Evolutionary conservation across 2,888 invertebrate species (phyloP), one percentile per base, ranked within the genome.

Genomic region (Hyles lineata): DNA sequence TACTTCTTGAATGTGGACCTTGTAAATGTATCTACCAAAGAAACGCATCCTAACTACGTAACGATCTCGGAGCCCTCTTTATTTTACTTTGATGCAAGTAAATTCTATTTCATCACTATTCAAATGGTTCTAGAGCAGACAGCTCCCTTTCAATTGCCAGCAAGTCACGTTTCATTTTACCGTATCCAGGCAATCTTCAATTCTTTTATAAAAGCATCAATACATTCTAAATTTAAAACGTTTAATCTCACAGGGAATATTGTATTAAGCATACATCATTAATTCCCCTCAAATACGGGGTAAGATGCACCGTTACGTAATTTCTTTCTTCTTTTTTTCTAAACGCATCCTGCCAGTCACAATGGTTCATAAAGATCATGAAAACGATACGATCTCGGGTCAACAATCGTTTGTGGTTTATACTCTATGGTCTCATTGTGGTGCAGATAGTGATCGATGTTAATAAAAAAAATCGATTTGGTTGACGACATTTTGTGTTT

Each of bases 311-410:
- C 87, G 86, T 88, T 87, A 86, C 80, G 82, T 79, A 79, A 87
- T 83, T 80, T 81, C 84, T 86, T 85, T 43, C 43, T 83, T 80
- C n/a, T n/a, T 84, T 83, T 77, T 79, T 74, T 75, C 74, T 80
- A 84, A 81, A 82, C 80, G 84, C 85, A 88, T 90, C 90, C 88
- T 87, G 87, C 83, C 85, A 83, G 81, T 80, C 80, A 91, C 91
- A 90, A 91, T 90, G 83, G 85, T 82, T 83, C 85, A 87, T 88
- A 89, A 86, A 89, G 88, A 88, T 86, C 86, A 86, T 87, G 88
- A 83, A 89, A 89, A 83, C 87, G 92, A 92, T 92, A 92, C 83
- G 85, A 90, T 90, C 90, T 89, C 83, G 83, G 88, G 87, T 89
- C 90, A 90, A 90, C 88, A 90, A 89, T 88, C 87, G 84, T 83